phyloP scores from a whole-genome alignment of 35 echinoderm and acorn worm species.

The Amphiura filiformis region DNA sequence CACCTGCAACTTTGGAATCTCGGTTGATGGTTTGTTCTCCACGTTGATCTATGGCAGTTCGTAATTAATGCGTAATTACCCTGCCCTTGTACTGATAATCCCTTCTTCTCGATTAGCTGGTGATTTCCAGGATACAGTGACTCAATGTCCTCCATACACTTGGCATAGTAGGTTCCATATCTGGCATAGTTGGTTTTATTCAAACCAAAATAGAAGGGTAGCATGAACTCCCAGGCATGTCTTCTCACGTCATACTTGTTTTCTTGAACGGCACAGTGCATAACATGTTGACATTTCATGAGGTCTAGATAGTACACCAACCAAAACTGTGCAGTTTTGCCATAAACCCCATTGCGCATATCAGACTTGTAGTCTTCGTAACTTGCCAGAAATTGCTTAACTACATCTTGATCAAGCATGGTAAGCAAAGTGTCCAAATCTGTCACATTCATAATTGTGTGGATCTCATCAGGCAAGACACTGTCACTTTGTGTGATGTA shows the following conservation, averaged over 20 bases:
- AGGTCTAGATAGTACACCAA: conserved; percentile 42
- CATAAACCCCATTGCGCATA: conserved; percentile 23
- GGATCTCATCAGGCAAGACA: no score
- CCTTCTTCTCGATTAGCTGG: conserved; percentile 34
- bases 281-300: conserved; percentile 31
- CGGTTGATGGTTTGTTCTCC: conserved; percentile 29
- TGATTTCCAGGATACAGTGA: conserved; percentile 46
- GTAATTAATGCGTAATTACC: conserved; percentile 26
- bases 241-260: conserved; percentile 40
- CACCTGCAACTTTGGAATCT: conserved; percentile 44
- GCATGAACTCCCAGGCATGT: conserved; percentile 47
- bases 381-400: not conserved
- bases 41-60: conserved; percentile 39
- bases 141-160: conserved; percentile 45
- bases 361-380: conserved; percentile 19
- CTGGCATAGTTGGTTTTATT: conserved; percentile 45
- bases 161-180: conserved; percentile 48
- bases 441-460: no score
- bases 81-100: conserved; percentile 51
- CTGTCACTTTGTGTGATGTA: not conserved
- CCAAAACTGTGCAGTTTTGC: conserved; percentile 44
- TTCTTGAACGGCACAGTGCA: conserved; percentile 32
- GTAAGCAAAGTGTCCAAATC: no score
- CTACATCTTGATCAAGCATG: no score
- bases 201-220: conserved; percentile 47